Evolutionary conservation across 2,797 vertebrate genomes (phyloP).

Genomic region (Simalia tracyae): DNA sequence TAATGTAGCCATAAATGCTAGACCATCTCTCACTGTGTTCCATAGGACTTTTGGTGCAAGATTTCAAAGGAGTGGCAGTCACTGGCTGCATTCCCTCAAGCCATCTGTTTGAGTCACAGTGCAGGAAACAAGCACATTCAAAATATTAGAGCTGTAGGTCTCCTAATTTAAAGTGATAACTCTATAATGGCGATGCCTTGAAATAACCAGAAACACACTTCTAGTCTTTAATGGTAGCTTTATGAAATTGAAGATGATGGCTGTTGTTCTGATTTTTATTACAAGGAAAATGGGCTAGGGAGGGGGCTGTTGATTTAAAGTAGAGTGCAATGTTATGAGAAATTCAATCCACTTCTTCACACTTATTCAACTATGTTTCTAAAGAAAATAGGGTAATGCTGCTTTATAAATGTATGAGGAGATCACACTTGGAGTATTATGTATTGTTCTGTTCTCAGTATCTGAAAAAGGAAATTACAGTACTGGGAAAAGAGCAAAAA

Average conservation of each 20-base stretch:
- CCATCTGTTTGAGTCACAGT: conserved; percentile 36
- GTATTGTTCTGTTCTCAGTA: background rate
- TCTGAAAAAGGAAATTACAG: background rate
- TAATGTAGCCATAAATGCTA: background rate
- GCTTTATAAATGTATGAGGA: background rate
- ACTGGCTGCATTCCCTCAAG: background rate
- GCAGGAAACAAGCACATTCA: conserved; percentile 51
- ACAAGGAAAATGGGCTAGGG: conserved; percentile 21
- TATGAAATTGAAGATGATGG: conserved; percentile 52
- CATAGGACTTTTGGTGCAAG: conserved; percentile 34
- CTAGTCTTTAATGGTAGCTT: conserved; percentile 61
- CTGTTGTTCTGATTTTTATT: conserved; percentile 45
- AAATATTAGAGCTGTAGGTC: conserved; percentile 45
- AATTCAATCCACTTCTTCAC: background rate
- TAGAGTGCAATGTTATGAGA: background rate
- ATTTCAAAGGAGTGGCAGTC: conserved; percentile 42
- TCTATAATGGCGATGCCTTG: conserved; percentile 23
- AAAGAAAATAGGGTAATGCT: background rate
- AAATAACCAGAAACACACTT: conserved; percentile 59
- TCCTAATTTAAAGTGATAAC: conserved; percentile 55
- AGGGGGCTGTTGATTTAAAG: background rate
- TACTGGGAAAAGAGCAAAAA: background rate
- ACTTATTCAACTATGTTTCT: background rate
- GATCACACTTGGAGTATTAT: background rate
- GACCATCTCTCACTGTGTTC: conserved; percentile 28